These are phyloP conservation scores for Neostethus bicornis DNA, from an alignment of 2,797 vertebrate species.

Conservation along the genomic window DNA sequence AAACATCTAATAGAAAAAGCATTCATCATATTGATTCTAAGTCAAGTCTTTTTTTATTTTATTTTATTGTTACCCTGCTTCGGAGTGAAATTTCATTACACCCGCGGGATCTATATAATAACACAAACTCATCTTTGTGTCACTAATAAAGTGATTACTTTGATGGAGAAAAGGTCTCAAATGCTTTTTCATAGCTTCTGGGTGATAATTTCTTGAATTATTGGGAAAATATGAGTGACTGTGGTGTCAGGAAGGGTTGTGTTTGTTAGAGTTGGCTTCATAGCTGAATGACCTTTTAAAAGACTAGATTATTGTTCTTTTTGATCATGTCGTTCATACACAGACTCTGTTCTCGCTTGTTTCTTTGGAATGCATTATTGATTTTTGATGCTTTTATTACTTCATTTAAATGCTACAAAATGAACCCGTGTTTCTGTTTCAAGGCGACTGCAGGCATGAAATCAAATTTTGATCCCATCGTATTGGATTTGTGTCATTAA, in stretches of 20 bases:
- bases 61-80: conserved; percentile 74
- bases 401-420: conserved; percentile 66
- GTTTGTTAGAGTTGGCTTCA: conserved; percentile 64
- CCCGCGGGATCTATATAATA: conserved; percentile 83
- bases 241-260: conserved; percentile 41
- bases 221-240: conserved; percentile 72
- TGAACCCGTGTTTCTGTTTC: conserved; percentile 28
- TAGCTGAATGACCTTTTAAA: conserved; percentile 74
- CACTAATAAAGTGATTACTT: conserved; percentile 81
- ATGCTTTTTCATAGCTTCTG: conserved; percentile 67
- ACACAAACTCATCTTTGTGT: conserved; percentile 84
- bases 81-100: conserved; percentile 86
- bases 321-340: conserved; percentile 65
- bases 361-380: conserved; percentile 79
- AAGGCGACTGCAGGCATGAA: conserved; percentile 14
- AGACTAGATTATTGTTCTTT: conserved; percentile 70
- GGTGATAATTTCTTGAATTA: conserved; percentile 71
- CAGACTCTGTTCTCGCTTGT: conserved; percentile 56
- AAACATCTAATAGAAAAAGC: conserved; percentile 37
- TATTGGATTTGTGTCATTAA: conserved; percentile 23
- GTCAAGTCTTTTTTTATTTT: conserved; percentile 56
- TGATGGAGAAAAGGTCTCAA: conserved; percentile 69
- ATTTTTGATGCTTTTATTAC: conserved; percentile 72
- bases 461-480: conserved; percentile 16
- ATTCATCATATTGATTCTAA: conserved; percentile 57